A percentile compares a stretch with the other conserved stretches of the same genome.
Evolutionary conservation across 2,888 invertebrate genomes (phyloP).

Genomic region (Coelopa pilipes): DNA sequence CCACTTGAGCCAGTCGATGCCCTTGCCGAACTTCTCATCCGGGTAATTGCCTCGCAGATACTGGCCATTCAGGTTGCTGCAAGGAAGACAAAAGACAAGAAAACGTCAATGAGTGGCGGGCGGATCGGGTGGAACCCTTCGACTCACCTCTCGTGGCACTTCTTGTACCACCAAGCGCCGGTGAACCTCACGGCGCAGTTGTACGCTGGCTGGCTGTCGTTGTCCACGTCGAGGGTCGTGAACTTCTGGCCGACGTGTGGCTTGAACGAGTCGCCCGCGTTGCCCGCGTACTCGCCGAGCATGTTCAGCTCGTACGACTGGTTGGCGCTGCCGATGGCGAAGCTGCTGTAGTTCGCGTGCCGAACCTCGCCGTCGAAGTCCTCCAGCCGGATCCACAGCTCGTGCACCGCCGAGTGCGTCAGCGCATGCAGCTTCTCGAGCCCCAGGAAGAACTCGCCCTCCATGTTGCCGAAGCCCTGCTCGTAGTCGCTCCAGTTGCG

Average conservation of each 20-base stretch:
- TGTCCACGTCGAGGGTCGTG: slow-evolving; percentile 74
- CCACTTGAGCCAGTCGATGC: slow-evolving; percentile 2
- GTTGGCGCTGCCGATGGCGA: slow-evolving; percentile 73
- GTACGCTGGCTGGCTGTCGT: slow-evolving; percentile 75
- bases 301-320: slow-evolving; percentile 74
- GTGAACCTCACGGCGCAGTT: slow-evolving; percentile 74
- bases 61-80: background rate
- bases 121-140: too few species aligned
- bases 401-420: slow-evolving; percentile 63
- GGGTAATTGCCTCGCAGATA: background rate
- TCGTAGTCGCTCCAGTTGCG: slow-evolving; percentile 74
- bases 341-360: slow-evolving; percentile 72
- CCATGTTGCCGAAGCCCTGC: slow-evolving; percentile 75
- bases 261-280: slow-evolving; percentile 74
- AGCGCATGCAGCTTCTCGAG: slow-evolving; percentile 72
- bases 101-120: background rate
- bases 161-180: slow-evolving; percentile 80
- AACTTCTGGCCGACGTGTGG: slow-evolving; percentile 77
- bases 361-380: slow-evolving; percentile 71
- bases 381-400: slow-evolving; percentile 73
- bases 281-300: slow-evolving; percentile 73
- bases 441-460: slow-evolving; percentile 77
- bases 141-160: slow-evolving; percentile 73
- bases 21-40: background rate
- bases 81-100: background rate